Percentiles rank a stretch among this genome's conserved stretches.
phyloP scores from a whole-genome alignment of 2,797 vertebrate species.

The Lacerta agilis region DNA sequence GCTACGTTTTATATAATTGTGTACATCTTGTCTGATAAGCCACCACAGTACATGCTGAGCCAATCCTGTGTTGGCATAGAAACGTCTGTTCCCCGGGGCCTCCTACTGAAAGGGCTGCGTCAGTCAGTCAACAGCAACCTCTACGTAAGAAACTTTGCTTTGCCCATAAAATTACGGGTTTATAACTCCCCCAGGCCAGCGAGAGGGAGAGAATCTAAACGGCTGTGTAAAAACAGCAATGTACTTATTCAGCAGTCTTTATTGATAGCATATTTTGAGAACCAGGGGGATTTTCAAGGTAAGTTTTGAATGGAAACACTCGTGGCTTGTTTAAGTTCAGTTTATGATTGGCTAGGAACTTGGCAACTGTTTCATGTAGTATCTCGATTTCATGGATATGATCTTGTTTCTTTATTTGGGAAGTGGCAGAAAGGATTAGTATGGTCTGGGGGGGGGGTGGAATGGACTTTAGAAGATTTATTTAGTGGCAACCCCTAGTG shows the following conservation, averaged over 20 bases:
- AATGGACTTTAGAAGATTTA: background rate
- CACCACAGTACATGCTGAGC: constrained; percentile 8
- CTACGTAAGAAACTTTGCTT: constrained; percentile 28
- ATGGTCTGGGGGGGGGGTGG: background rate
- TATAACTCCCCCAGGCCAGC: constrained; percentile 10
- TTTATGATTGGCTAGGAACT: background rate
- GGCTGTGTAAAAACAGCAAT: constrained; percentile 4
- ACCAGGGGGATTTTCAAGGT: background rate
- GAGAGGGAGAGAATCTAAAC: constrained; percentile 16
- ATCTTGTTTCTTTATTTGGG: background rate
- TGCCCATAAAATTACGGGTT: constrained; percentile 32
- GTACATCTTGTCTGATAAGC: background rate
- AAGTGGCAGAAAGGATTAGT: background rate
- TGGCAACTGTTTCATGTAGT: background rate
- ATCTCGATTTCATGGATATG: background rate
- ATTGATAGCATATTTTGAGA: background rate
- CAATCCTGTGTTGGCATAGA: background rate
- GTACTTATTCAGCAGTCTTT: background rate
- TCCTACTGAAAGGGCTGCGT: constrained; percentile 18
- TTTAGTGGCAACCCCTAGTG: no score
- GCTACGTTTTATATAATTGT: background rate
- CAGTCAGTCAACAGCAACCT: constrained; percentile 36
- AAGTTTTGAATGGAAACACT: background rate
- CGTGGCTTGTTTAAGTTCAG: background rate
- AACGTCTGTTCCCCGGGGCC: background rate